These are phyloP conservation scores for Mycetomoellerius zeteki DNA, from an alignment of 1,140 invertebrate genomes.

Conservation along the genomic window DNA sequence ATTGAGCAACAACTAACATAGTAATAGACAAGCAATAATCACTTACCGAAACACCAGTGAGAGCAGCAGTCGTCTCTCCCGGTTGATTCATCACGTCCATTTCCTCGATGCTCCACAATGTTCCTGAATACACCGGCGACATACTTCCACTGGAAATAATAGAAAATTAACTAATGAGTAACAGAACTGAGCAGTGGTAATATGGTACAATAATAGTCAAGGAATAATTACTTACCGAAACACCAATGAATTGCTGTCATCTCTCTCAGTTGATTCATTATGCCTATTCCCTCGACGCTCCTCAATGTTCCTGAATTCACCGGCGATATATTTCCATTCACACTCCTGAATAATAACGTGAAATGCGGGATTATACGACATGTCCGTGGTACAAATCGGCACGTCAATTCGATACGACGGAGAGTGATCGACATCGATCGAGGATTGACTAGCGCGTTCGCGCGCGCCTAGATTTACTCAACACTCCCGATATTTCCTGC, in stretches of 20 bases:
- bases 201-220: neutral
- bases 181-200: neutral
- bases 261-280: neutral
- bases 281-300: neutral
- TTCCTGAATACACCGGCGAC: neutral
- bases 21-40: neutral
- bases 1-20: neutral
- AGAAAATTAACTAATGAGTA: neutral
- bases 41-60: neutral
- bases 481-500: neutral
- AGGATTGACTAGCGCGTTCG: neutral
- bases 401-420: neutral
- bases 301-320: neutral
- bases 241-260: neutral
- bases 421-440: neutral
- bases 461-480: neutral
- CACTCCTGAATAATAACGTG: neutral
- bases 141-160: too few species aligned
- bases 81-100: neutral
- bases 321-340: neutral
- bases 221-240: conserved; percentile 2
- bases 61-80: neutral
- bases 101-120: neutral
- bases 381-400: neutral
- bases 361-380: neutral